phyloP scores from a whole-genome alignment of 2,888 invertebrate genomes.

The Caenorhabditis sp. region DNA sequence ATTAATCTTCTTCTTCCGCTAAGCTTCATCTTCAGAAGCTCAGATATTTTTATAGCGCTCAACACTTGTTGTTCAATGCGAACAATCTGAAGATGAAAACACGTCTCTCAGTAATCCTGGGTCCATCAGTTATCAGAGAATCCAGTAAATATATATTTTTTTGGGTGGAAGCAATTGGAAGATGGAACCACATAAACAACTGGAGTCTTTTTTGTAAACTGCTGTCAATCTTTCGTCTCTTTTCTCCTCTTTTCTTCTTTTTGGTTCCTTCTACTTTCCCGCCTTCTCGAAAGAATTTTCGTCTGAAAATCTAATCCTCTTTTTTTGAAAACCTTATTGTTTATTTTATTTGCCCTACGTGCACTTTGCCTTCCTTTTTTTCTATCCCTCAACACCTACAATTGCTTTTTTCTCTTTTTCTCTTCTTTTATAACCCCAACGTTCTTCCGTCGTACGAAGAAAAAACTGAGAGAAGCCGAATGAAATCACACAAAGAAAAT shows the following conservation, averaged over 20 bases:
- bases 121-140: constrained; percentile 54
- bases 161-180: background rate
- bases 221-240: constrained; percentile 29
- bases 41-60: constrained; percentile 30
- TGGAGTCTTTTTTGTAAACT: constrained; percentile 39
- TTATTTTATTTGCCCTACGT: constrained; percentile 51
- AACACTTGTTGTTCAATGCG: constrained; percentile 23
- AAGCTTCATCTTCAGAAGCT: constrained; percentile 6
- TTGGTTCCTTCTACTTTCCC: constrained; percentile 8
- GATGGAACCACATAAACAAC: constrained; percentile 45
- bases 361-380: constrained; percentile 43
- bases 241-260: too few relatives aligned
- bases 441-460: constrained; percentile 49
- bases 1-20: constrained; percentile 18
- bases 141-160: constrained; percentile 52
- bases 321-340: constrained; percentile 13
- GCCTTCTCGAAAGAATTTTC: background rate
- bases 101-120: constrained; percentile 40
- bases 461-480: constrained; percentile 38
- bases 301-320: background rate
- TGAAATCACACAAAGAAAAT: constrained; percentile 59
- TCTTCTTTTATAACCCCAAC: constrained; percentile 38
- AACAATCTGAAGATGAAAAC: constrained; percentile 12
- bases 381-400: background rate
- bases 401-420: constrained; percentile 21